Percentiles rank a stretch among this genome's conserved stretches.
Evolutionary conservation across 2,113 vertebrate species (phyloP).

Genomic region (Propithecus coquereli): DNA sequence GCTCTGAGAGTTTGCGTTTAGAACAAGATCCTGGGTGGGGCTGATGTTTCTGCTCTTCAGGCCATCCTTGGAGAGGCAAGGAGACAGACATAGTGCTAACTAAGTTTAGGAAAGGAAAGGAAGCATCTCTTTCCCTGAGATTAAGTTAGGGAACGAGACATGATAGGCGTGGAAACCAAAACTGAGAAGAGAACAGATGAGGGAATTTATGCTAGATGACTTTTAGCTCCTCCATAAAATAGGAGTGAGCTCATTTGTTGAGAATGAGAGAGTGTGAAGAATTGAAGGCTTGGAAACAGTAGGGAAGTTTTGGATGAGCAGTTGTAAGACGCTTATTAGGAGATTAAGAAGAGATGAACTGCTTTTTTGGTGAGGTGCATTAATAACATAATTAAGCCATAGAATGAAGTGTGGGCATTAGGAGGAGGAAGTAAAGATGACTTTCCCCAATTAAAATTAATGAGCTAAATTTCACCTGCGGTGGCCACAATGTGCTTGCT

Average conservation of each 20-base stretch:
- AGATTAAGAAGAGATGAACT: conserved; percentile 53
- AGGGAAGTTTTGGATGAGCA: conserved; percentile 5
- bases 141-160: not conserved
- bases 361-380: conserved; percentile 27
- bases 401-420: conserved; percentile 61
- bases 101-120: not conserved
- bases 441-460: conserved; percentile 71
- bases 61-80: not conserved
- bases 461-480: conserved; percentile 48
- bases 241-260: conserved; percentile 42
- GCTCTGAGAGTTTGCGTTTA: not conserved
- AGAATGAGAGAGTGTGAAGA: conserved; percentile 11
- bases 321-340: conserved; percentile 45
- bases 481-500: not conserved
- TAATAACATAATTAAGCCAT: conserved; percentile 61
- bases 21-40: not conserved
- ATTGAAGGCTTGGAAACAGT: not conserved
- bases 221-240: not conserved
- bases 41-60: not conserved
- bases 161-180: not conserved
- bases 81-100: not conserved
- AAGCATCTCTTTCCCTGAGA: not conserved
- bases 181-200: not conserved
- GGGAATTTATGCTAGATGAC: not conserved
- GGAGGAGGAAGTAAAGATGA: conserved; percentile 58